Evolutionary conservation across 2,888 invertebrate species (phyloP), one percentile per base, ranked within the genome.

Genomic region (Aproaerema taeniolella): DNA sequence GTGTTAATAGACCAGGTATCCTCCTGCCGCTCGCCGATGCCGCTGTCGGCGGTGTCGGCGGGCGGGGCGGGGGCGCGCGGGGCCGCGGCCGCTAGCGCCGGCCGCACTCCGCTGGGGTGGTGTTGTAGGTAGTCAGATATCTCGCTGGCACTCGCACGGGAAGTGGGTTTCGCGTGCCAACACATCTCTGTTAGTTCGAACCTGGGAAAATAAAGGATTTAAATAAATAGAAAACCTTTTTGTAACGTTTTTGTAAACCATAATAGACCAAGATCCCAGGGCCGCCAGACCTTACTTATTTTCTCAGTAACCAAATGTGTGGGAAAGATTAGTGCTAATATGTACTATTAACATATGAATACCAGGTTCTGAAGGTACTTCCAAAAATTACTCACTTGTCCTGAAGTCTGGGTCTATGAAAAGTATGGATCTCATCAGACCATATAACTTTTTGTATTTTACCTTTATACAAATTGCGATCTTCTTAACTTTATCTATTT

Each of bases 61-160:
- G 42, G 47, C 40, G 43, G 31, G 46, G 44, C 31, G 39, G 41
- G 42, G 54, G 43, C 41, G 47, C 40, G 43, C 33, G 42, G 54
- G 43, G 42, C 48, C 40, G 43, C 33, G 46, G 44, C 31, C 38
- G 41, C 39, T 39, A 58, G 51, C 13, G 64, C 59, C 39, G 67
- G 60, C 9, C 52, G 49, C 36, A 73, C 53, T 24, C 63, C 61
- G 11, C 89, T 87, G 1, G 95, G 87, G 55, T 91, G 91, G 47
- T 92, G 92, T 0, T 92, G 91, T 34, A 96, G 83, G 60, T 91
- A 92, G 43, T 92, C 92, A 1, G 92, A 91, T 34, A 96, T 89
- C 65, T 91, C 91, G 0, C 89, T 88, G 0, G 95, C 93, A 1
- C 90, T 88, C 1, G 94, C 93, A 2, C 96, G 89, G 45, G 88